A percentile compares a stretch with the other conserved stretches of the same genome.
These are phyloP conservation scores for Protomyctophum bolini DNA, from an alignment of 2,113 vertebrate species.

Conservation along the genomic window DNA sequence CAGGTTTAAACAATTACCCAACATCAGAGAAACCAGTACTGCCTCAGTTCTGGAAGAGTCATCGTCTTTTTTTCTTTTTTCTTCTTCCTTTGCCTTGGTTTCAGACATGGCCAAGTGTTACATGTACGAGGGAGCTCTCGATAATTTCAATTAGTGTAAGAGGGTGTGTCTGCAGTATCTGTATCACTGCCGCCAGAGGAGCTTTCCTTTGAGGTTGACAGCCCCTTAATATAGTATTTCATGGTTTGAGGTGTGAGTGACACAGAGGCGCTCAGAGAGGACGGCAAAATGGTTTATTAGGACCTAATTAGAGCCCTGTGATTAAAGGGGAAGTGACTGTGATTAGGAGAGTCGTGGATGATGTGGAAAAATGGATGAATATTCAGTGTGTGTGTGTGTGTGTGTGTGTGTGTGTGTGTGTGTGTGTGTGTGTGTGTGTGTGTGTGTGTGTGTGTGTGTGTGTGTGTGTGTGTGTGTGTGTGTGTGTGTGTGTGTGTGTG, in stretches of 20 bases:
- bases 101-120: constrained; percentile 68
- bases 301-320: constrained; percentile 81
- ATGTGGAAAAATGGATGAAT: constrained; percentile 78
- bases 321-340: constrained; percentile 84
- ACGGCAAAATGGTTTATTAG: constrained; percentile 81
- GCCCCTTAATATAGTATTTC: constrained; percentile 77
- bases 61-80: constrained; percentile 39
- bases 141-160: constrained; percentile 79
- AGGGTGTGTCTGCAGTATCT: constrained; percentile 72
- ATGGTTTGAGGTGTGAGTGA: constrained; percentile 81
- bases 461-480: constrained; percentile 21
- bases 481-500: constrained; percentile 19
- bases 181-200: constrained; percentile 66
- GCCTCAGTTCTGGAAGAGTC: constrained; percentile 64
- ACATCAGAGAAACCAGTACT: constrained; percentile 73
- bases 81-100: constrained; percentile 32
- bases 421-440: constrained; percentile 23
- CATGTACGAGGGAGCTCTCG: constrained; percentile 68
- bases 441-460: constrained; percentile 33
- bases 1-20: constrained; percentile 83
- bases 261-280: constrained; percentile 70
- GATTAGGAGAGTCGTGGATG: constrained; percentile 79
- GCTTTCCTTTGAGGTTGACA: constrained; percentile 73
- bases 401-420: constrained; percentile 14
- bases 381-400: constrained; percentile 64